phyloP scores from a whole-genome alignment of 2,113 vertebrate genomes.

The Bungarus multicinctus region DNA sequence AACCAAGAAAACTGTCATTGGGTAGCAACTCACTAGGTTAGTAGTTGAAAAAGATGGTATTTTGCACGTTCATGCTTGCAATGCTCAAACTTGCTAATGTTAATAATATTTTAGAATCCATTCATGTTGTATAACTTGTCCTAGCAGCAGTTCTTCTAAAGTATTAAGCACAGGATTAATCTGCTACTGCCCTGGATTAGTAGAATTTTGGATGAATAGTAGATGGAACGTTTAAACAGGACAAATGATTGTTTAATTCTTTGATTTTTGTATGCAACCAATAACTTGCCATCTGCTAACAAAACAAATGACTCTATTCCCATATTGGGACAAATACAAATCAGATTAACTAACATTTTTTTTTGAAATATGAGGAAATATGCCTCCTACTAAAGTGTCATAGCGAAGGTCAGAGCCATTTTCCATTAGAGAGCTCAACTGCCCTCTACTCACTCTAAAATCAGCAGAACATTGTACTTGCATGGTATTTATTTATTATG shows the following conservation, averaged over 20 bases:
- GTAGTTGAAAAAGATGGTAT: neutral
- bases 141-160: neutral
- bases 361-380: neutral
- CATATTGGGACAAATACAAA: neutral
- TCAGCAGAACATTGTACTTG: neutral
- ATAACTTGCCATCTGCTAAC: neutral
- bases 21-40: neutral
- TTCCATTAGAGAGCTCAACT: neutral
- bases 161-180: neutral
- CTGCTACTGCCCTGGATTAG: neutral
- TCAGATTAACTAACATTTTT: neutral
- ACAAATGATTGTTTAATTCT: neutral
- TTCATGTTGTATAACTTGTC: neutral
- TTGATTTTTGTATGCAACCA: neutral
- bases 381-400: neutral
- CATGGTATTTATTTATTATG: neutral
- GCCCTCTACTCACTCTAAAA: neutral
- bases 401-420: neutral
- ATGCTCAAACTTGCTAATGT: neutral
- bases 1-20: neutral
- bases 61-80: neutral
- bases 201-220: neutral
- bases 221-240: neutral
- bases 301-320: neutral
- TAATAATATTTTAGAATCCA: neutral